Conservation (phyloP, 2,113 vertebrate species). For the Cinclus mexicanus region DNA sequence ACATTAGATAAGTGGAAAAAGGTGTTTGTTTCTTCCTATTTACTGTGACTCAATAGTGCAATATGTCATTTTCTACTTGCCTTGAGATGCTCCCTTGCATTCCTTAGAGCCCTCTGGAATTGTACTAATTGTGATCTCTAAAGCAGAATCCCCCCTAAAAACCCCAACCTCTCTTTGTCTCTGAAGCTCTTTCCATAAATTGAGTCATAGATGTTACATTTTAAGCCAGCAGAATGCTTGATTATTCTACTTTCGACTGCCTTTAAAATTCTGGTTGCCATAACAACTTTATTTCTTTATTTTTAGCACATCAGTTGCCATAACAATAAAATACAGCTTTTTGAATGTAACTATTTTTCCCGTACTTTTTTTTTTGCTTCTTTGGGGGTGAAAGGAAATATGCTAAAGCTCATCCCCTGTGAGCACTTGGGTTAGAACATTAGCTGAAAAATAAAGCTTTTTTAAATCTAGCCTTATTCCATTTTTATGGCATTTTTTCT, state of each 20-base stretch:
- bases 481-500: neutral
- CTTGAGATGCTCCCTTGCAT: neutral
- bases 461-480: neutral
- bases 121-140: neutral
- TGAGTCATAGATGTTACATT: slow-evolving; percentile 79
- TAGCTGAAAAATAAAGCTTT: neutral
- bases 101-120: neutral
- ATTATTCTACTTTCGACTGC: slow-evolving; percentile 80
- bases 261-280: slow-evolving; percentile 83
- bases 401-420: slow-evolving; percentile 20
- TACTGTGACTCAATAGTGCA: neutral
- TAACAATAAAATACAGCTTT: slow-evolving; percentile 78
- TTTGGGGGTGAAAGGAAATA: neutral
- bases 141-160: slow-evolving; percentile 11
- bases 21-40: neutral
- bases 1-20: neutral
- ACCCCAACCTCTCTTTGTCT: slow-evolving; percentile 29
- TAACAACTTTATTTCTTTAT: slow-evolving; percentile 87
- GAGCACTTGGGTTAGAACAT: slow-evolving; percentile 19
- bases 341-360: slow-evolving; percentile 64
- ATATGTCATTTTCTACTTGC: neutral
- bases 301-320: slow-evolving; percentile 81
- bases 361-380: neutral
- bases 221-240: slow-evolving; percentile 77
- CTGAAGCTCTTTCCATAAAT: slow-evolving; percentile 68